These are phyloP conservation scores for Mus musculus DNA, from an alignment of 2,113 vertebrate genomes.

Conservation along the genomic window GRCm39 chr2:135955501-135956000, in stretches of 20 bases:
- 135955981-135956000: neutral
- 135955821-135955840: neutral
- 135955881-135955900: neutral
- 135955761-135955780: constrained; percentile 11
- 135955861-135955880: neutral
- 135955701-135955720: constrained; percentile 10
- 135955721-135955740: constrained; percentile 6
- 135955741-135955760: constrained; percentile 22
- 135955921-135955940: neutral
- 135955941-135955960: neutral
- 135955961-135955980: neutral
- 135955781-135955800: neutral
- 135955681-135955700: neutral
- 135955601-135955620: neutral
- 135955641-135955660: neutral
- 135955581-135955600: neutral
- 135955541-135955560: constrained; percentile 7
- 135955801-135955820: neutral
- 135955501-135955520: constrained; percentile 66
- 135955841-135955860: neutral
- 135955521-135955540: constrained; percentile 19
- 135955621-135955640: neutral
- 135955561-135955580: neutral
- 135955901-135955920: neutral
- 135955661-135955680: neutral